phyloP scores from a whole-genome alignment of 2,797 vertebrate species.

The Peromyscus attwateri region DNA sequence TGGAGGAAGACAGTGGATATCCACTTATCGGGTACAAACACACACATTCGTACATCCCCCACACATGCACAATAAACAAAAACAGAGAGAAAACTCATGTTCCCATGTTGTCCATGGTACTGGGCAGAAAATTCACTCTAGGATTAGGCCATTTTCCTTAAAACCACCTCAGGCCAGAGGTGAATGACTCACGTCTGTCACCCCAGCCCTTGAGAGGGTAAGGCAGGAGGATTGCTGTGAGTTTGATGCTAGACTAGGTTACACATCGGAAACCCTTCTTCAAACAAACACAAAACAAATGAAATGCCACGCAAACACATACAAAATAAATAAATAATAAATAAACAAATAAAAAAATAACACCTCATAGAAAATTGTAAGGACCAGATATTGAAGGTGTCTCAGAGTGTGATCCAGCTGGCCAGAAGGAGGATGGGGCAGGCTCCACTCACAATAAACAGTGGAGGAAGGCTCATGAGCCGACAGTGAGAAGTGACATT shows the following conservation, averaged over 20 bases:
- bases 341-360: neutral
- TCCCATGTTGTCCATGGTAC: neutral
- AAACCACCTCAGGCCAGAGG: constrained; percentile 72
- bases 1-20: neutral
- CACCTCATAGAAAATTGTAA: constrained; percentile 93
- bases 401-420: constrained; percentile 91
- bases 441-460: constrained; percentile 93
- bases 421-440: constrained; percentile 93
- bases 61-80: neutral
- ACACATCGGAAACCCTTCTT: neutral
- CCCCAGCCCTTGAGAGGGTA: neutral
- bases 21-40: neutral
- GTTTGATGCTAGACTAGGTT: neutral
- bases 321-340: neutral
- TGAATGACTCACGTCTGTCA: neutral
- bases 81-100: constrained; percentile 36
- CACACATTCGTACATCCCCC: neutral
- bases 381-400: constrained; percentile 92
- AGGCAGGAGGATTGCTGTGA: neutral
- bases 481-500: constrained; percentile 93
- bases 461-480: constrained; percentile 92
- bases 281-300: neutral
- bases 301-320: neutral
- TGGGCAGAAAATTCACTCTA: neutral
- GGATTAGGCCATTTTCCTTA: constrained; percentile 22